Evolutionary conservation across 2,888 invertebrate species (phyloP).

Genomic region (Dendrolimus pini): DNA sequence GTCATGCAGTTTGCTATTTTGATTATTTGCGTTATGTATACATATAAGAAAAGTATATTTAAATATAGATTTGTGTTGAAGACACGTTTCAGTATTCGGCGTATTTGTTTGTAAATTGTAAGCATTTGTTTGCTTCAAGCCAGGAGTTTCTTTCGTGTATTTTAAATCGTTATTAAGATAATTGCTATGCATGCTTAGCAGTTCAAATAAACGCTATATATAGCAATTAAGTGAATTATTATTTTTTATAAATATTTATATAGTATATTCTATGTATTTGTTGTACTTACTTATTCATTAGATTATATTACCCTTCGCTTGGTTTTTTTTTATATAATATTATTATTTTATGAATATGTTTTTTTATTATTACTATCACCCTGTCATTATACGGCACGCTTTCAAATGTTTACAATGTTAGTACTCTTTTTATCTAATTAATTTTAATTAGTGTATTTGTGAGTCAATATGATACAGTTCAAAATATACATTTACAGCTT

Average conservation of each 20-base stretch:
- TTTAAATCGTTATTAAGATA: conserved; percentile 37
- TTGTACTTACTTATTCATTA: conserved; percentile 73
- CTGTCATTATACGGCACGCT: conserved; percentile 66
- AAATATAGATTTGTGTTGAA: neutral
- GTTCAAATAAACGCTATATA: conserved; percentile 70
- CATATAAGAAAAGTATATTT: neutral
- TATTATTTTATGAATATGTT: neutral
- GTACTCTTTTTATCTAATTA: conserved; percentile 30
- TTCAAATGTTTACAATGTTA: conserved; percentile 74
- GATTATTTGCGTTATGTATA: neutral
- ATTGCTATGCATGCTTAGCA: conserved; percentile 73
- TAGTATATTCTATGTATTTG: conserved; percentile 48
- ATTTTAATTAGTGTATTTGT: conserved; percentile 43
- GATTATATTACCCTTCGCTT: conserved; percentile 50
- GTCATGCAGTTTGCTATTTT: conserved; percentile 18
- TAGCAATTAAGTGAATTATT: conserved; percentile 41
- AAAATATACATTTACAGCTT: neutral
- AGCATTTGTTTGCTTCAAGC: conserved; percentile 75
- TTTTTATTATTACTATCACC: conserved; percentile 27
- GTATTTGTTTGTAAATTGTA: conserved; percentile 71
- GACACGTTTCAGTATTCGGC: neutral
- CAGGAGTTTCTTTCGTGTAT: conserved; percentile 37
- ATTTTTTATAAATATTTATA: conserved; percentile 23
- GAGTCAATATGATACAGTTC: conserved; percentile 47
- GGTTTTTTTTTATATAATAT: conserved; percentile 23